Evolutionary conservation across 2,888 invertebrate genomes (phyloP).

Genomic region (Leptogaster cylindrica): DNA sequence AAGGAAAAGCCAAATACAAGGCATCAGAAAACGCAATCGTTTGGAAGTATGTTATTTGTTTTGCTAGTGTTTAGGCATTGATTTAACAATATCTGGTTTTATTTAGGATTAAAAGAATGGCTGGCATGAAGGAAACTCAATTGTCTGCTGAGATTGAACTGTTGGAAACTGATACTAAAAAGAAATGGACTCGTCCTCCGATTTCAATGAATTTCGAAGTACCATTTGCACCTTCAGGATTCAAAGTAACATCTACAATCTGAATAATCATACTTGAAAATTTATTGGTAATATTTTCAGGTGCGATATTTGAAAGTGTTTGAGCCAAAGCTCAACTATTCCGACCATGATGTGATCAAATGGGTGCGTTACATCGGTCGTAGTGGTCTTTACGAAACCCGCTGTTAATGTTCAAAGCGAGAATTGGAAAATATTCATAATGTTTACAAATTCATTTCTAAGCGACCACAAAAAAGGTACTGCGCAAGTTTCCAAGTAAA

Average conservation of each 20-base stretch:
- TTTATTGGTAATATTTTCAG: conserved; percentile 53
- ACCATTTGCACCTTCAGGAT: conserved; percentile 99
- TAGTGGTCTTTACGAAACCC: conserved; percentile 98
- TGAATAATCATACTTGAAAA: background rate
- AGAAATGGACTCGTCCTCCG: conserved; percentile 99
- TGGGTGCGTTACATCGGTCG: conserved; percentile 99
- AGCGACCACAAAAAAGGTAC: no score
- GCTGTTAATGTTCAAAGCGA: conserved; percentile 74
- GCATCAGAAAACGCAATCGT: conserved; percentile 98
- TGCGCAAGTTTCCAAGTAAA: no score
- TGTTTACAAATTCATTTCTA: conserved; percentile 7
- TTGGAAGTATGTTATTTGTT: conserved; percentile 92
- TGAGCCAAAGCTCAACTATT: conserved; percentile 99
- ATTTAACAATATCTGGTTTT: conserved; percentile 33
- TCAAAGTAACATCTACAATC: conserved; percentile 77
- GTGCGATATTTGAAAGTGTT: conserved; percentile 99
- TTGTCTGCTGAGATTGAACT: conserved; percentile 99
- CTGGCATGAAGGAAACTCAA: conserved; percentile 99
- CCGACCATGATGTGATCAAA: conserved; percentile 99
- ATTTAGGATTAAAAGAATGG: conserved; percentile 85
- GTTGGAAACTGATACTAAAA: conserved; percentile 97
- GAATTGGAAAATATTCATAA: conserved; percentile 14
- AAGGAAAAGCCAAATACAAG: conserved; percentile 99
- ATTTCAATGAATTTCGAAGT: conserved; percentile 99
- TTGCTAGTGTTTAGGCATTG: no score